Evolutionary conservation across 2,888 invertebrate genomes (phyloP), one percentile per base, ranked within the genome.

Genomic region (Apotomis betuletana): DNA sequence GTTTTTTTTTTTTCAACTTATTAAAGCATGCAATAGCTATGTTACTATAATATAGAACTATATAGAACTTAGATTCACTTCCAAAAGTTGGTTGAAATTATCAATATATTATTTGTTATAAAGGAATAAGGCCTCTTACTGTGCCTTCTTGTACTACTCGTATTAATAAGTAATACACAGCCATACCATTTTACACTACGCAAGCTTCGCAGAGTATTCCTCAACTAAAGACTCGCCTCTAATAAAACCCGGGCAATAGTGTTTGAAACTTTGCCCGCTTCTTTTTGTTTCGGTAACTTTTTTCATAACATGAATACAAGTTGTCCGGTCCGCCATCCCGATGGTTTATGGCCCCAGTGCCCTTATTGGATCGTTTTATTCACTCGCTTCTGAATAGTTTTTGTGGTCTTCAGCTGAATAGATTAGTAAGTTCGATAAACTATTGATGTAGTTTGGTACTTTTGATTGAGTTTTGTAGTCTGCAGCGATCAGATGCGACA

Each of bases 221-320:
- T 13, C 36, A 61, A 69, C 69, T 61, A 55, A 61, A 55, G 54
- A 55, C 61, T 57, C 12, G 49, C 55, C 10, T 69, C 57, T 69
- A 69, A 57, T 62, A 62, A 62, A 69, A 69, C 12, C 38, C 5
- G 44, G 38, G 69, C 51, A 63, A 69, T 69, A 69, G 69, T 69
- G 57, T 63, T 63, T 57, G 38, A 38, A 57, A 69, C 55, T 69
- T 57, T 10, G 27, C 38, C 38, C 54, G 6, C 61, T 69, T 63
- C 69, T 63, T 69, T 69, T 69, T 69, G 62, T 69, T 69, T 62
- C 51, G 46, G 15, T 13, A 69, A 63, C 62, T 69, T 69, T 69
- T 69, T 69, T 69, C 69, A 69, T 69, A 69, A 69, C 69, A 69
- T 69, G 69, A 69, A 69, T 69, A 69, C 69, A 69, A 49, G 62